Base-by-base conservation (phyloP, 2,113 vertebrate species). In the Leiothrix lutea region DNA sequence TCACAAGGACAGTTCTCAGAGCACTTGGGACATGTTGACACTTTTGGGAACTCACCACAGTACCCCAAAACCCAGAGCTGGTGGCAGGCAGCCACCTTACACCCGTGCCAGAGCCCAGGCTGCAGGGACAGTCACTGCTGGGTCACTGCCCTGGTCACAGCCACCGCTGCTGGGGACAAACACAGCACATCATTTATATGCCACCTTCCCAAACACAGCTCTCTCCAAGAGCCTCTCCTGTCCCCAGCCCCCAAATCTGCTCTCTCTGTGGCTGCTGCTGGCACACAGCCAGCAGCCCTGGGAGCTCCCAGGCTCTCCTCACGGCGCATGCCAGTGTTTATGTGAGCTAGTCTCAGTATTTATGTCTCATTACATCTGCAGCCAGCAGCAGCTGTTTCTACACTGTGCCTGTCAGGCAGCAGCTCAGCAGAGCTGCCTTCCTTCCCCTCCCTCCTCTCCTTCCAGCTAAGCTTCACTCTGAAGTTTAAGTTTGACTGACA, bases 341-440 rank as follows among this genome's bases (percentile, higher is more conserved):
- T 86, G 56, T 54, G 91, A 91, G 92, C 88, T 80, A 82, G 36
- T 9, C 86, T 36, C 29, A 6, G 77, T 97, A 94, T 98, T 98
- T 96, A 94, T 92, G 80, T 73, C 86, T 93, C 91, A 90, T 95
- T 92, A 96, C 85, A 51, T 40, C 82, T 67, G 90, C 86, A 93
- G 66, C 81, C 75, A 20, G 78, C 18, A 62, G 96, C 95, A 92
- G 97, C 96, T 97, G 96, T 96, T 98, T 93, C 81, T 94, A 92
- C 29, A 6, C 83, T 57, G 51, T 71, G 89, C 95, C 95, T 78
- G 87, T 94, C 96, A 94, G 92, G 92, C 82, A 85, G 66, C 81
- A 92, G 88, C 81, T 96, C 96, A 91, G 87, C 12, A 2, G 45
- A 58, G 31, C 54, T 66, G 77, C 83, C 60, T 71, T 85, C 86